Base-by-base conservation (phyloP, 2,888 invertebrate species). In the Prosopocoilus inquinatus region DNA sequence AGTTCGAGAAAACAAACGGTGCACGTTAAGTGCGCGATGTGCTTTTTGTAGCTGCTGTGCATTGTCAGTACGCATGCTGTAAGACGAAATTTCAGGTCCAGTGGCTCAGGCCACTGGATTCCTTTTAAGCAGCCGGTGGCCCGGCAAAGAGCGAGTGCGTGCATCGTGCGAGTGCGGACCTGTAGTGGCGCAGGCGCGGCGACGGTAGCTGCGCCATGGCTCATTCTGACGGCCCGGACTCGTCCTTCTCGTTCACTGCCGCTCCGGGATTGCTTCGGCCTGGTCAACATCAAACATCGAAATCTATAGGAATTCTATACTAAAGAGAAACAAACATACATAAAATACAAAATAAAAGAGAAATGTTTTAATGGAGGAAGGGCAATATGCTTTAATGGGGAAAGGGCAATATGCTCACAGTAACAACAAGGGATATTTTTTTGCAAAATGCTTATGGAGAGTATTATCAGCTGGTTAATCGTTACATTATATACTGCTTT, bases 151-250 rank as follows among this genome's bases (percentile, higher is more conserved):
- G 56, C 45, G 61, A 57, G 62, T 63, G 60, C 58, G 62, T 62
- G 63, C 57, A 63, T 54, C 55, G 55, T 64, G 63, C 55, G 68
- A 66, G 62, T 72, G 70, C 73, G 74, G 74, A 77, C 77, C 78
- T 76, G 78, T 78, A 76, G 72, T 76, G 76, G 70, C 76, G 78
- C 70, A 78, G 72, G 73, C 77, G 75, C 75, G 78, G 77, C 64
- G 75, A 75, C 57, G 74, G 74, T 70, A 76, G 71, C 75, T 76
- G 76, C 74, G 73, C 75, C 76, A 75, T 78, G 68, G 75, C 69
- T 76, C 78, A 78, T 78, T 74, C 75, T 77, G 73, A 61, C 70
- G 66, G 63, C 65, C 58, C 62, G 59, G 50, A 53, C 62, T 57
- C 64, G 60, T 58, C 55, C 65, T 60, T 41, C 62, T 63, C 56